Base-by-base conservation (phyloP, 2,797 vertebrate genomes). In the Melanotaenia maccullochi region DNA sequence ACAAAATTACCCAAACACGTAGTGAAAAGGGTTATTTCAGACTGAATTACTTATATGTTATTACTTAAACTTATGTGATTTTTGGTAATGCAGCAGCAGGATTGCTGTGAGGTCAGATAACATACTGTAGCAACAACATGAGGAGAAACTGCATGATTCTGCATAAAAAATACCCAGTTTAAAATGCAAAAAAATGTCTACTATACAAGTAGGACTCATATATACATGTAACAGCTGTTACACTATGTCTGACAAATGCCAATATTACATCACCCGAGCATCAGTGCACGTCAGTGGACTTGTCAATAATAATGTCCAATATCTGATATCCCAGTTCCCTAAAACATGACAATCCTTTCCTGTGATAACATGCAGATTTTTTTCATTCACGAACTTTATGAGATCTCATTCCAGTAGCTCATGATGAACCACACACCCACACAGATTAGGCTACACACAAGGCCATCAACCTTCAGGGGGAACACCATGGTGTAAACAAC, bases 1-100 rank as follows among this genome's bases (percentile, higher is more conserved):
- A 20, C n/a, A 68, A 75, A 73, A 77, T 73, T 67, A 64, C 22
- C 24, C 13, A 47, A 42, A 7, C 7, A 44, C 71, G 5, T 12
- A 28, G 51, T 28, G 35, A 35, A 62, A 59, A 28, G 22, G 33
- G 58, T 28, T 35, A 11, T 25, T 68, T 61, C 18, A 52, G 4
- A 51, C 24, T 51, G 20, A 28, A 11, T 61, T 6, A 42, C 38
- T 25, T 25, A 24, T 24, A 52, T n/a, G 22, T 22, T n/a, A 22
- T 52, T 54, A 24, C 4, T 4, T 13, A 52, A 52, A 12, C 22
- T 25, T 52, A 28, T 14, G 24, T 54, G 4, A 25, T 25, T 52
- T 12, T 25, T 28, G 24, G 24, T 12, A 54, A 54, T 28, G 51
- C 24, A 14, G 51, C 14, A 14, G 25, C 9, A 12, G 40, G 59